Evolutionary conservation across 2,797 vertebrate species (phyloP).

Genomic region (Allobates femoralis): DNA sequence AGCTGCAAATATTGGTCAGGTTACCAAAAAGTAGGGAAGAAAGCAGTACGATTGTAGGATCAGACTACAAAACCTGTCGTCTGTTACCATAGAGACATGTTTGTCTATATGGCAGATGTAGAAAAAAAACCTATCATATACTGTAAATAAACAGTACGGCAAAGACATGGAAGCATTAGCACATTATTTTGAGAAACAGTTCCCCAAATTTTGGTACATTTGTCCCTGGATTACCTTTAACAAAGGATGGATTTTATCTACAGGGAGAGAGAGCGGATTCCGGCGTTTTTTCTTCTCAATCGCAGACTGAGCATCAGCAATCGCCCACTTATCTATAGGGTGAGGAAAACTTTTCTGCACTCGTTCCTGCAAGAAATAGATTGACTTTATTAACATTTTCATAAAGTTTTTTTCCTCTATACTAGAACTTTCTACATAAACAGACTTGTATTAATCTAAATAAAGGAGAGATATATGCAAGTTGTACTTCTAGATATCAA

Average conservation of each 20-base stretch:
- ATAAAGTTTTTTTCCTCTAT: not conserved
- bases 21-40: too few species aligned
- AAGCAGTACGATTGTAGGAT: too few species aligned
- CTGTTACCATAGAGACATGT: too few species aligned
- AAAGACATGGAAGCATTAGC: not conserved
- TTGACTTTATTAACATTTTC: not conserved
- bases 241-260: constrained; percentile 96
- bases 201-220: not conserved
- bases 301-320: constrained; percentile 92
- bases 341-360: constrained; percentile 97
- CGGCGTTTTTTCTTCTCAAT: constrained; percentile 95
- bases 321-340: constrained; percentile 97
- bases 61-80: too few species aligned
- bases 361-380: constrained; percentile 81
- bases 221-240: constrained; percentile 81
- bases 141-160: too few species aligned
- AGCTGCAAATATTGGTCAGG: too few species aligned
- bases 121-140: too few species aligned
- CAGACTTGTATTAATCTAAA: not conserved
- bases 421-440: not conserved
- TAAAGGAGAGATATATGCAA: too few species aligned
- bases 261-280: constrained; percentile 91
- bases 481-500: not conserved
- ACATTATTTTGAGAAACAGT: not conserved
- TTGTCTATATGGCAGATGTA: too few species aligned